Conservation (phyloP, 1,140 invertebrate genomes). For the Neodiprion lecontei region DNA sequence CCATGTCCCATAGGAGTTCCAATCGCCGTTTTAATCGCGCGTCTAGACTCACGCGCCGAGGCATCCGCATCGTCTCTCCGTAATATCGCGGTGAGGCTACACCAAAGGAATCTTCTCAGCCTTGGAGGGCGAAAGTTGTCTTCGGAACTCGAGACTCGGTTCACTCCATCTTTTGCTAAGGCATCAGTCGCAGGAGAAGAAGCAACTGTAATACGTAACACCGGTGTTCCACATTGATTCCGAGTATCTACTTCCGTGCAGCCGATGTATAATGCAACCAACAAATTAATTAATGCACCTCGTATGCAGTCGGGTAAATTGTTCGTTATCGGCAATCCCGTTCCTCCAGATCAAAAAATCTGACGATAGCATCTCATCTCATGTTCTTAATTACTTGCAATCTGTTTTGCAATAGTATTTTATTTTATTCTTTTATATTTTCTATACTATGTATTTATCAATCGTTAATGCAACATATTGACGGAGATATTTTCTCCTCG, state of each 20-base stretch:
- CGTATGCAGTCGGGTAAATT: conserved; percentile 10
- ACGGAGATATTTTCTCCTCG: not conserved
- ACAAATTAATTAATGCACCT: not conserved
- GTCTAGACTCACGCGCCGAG: not conserved
- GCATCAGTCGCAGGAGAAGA: no score
- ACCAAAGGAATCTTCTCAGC: conserved; percentile 54
- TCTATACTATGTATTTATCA: conserved; percentile 8
- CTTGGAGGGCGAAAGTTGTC: conserved; percentile 61
- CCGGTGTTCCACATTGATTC: not conserved
- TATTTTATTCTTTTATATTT: not conserved
- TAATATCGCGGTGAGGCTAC: conserved; percentile 36
- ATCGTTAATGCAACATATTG: not conserved
- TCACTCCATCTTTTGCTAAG: not conserved
- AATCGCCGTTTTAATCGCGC: not conserved
- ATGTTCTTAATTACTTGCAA: conserved; percentile 13
- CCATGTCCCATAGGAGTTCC: no score
- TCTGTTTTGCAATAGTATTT: not conserved
- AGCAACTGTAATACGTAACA: not conserved
- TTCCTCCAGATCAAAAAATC: no score
- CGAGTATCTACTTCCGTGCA: not conserved
- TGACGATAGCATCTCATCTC: not conserved
- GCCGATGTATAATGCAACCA: not conserved
- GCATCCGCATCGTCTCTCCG: not conserved
- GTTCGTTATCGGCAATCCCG: conserved; percentile 4
- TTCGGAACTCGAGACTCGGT: conserved; percentile 24